Evolutionary conservation across 1,140 invertebrate species (phyloP).

Genomic region (Triops longicaudatus): DNA sequence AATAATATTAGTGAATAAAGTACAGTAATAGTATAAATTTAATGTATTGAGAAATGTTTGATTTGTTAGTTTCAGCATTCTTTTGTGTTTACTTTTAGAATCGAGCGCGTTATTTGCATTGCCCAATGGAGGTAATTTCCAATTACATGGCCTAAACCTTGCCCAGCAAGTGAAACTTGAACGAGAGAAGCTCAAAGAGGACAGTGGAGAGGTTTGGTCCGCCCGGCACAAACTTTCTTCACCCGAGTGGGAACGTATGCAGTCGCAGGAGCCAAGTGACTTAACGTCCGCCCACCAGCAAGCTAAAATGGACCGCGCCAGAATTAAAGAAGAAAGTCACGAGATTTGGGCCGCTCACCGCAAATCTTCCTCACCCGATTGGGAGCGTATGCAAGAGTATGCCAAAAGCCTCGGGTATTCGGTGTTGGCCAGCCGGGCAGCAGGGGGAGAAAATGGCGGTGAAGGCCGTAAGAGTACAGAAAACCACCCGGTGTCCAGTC

Average conservation of each 20-base stretch:
- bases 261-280: background rate
- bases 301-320: background rate
- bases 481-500: background rate
- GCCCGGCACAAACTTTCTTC: background rate
- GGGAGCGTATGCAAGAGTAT: background rate
- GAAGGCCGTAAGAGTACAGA: background rate
- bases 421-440: background rate
- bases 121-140: background rate
- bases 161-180: background rate
- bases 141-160: background rate
- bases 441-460: background rate
- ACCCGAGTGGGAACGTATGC: background rate
- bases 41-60: too few species aligned
- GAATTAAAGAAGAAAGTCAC: background rate
- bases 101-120: background rate
- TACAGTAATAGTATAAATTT: too few species aligned
- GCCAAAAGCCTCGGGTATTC: background rate
- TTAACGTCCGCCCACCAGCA: background rate
- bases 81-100: background rate
- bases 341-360: slow-evolving; percentile 1
- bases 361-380: background rate
- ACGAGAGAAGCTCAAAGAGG: background rate
- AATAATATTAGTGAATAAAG: background rate
- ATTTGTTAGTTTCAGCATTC: too few species aligned
- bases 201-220: background rate